Base-by-base conservation (phyloP, 2,113 vertebrate genomes). In the Austrofundulus limnaeus region DNA sequence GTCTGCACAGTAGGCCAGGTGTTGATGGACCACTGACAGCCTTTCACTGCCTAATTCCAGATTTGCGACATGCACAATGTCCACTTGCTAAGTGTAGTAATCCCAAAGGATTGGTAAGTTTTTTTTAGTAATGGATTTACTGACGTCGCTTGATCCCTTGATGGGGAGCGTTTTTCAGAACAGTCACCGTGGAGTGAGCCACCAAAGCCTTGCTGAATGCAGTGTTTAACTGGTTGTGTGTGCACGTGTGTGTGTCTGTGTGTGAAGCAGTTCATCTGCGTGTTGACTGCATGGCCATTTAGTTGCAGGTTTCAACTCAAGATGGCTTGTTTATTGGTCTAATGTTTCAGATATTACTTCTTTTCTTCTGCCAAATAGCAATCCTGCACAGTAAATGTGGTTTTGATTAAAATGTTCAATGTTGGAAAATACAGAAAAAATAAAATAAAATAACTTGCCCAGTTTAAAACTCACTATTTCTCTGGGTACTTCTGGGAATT, bases 61-160 rank as follows among this genome's bases (percentile, higher is more conserved):
- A 88, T 88, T 89, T 87, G 75, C 73, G 74, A 72, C 77, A 75
- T 77, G 64, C 85, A 81, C 82, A 75, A 78, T 85, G 85, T 88
- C 66, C 85, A 88, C 84, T 91, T 80, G 84, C 79, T 86, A 66
- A 78, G 80, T 75, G 19, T 86, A 83, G 87, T 91, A 89, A 91
- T 89, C 86, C 88, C 78, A 87, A 83, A 84, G 89, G 88, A 88
- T 88, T 88, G 89, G 82, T 69, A 90, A 87, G 87, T 90, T 89
- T 90, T 28, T 90, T 90, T 90, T 87, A 91, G 89, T 84, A 82
- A 86, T 90, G 87, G 87, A 86, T 89, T 90, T 89, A 87, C 82
- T 80, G 79, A 58, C 64, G 66, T 85, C 82, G 11, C 77, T 78
- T 89, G 88, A 91, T 88, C 85, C 84, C 72, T 83, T 89, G 87